Evolutionary conservation across 2,888 invertebrate species (phyloP).

Genomic region (Myopa tessellatipennis): DNA sequence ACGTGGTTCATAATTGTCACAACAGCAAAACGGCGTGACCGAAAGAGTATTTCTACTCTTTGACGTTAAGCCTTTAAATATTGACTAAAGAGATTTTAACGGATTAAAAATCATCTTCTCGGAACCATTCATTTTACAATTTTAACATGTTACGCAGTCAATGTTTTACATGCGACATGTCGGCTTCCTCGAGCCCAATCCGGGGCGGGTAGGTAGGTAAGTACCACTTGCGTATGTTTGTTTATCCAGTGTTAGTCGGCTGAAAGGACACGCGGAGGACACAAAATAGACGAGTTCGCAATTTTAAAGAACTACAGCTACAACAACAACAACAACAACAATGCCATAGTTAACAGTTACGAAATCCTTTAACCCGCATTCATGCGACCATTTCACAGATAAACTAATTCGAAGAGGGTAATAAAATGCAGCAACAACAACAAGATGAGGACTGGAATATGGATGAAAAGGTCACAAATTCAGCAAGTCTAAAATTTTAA

Average conservation of each 20-base stretch:
- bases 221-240: conserved; percentile 60
- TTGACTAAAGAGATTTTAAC: conserved; percentile 68
- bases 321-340: conserved; percentile 12
- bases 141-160: conserved; percentile 49
- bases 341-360: conserved; percentile 47
- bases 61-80: conserved; percentile 68
- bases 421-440: conserved; percentile 54
- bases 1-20: conserved; percentile 27
- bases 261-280: conserved; percentile 58
- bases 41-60: conserved; percentile 43
- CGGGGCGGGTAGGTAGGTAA: conserved; percentile 43
- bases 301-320: conserved; percentile 34
- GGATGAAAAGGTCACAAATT: conserved; percentile 56
- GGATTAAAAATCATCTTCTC: conserved; percentile 63
- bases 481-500: conserved; percentile 46
- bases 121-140: conserved; percentile 37
- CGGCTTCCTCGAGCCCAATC: conserved; percentile 31
- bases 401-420: conserved; percentile 67
- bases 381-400: conserved; percentile 61
- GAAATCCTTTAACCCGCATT: conserved; percentile 54
- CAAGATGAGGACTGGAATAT: not conserved
- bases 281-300: conserved; percentile 45
- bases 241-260: conserved; percentile 67
- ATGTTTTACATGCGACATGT: conserved; percentile 46
- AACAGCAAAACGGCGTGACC: conserved; percentile 19